Base-by-base conservation (phyloP, 2,797 vertebrate genomes). In the Lateolabrax maculatus region DNA sequence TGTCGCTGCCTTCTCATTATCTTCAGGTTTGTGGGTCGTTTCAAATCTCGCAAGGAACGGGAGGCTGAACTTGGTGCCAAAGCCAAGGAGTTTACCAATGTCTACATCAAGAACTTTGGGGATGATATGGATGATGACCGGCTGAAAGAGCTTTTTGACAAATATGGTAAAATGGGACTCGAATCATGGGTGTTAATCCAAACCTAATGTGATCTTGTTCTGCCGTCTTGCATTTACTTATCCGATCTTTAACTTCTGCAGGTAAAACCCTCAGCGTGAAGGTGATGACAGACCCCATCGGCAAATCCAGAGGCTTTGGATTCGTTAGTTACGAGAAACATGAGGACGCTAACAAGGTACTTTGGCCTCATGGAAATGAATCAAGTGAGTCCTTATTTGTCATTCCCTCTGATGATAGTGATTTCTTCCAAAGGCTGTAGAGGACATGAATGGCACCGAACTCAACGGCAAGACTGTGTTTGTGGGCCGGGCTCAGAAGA, bases 61-160 rank as follows among this genome's bases (percentile, higher is more conserved):
- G 98, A 99, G 92, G 98, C 97, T 27, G 98, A 99, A 76, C 92
- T 99, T 52, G 98, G 98, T 34, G 98, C 98, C 89, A 99, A 99
- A 95, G 98, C 98, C 9, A 99, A 99, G 88, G 98, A 99, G 72
- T 99, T 99, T 85, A 99, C 98, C 88, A 99, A 99, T 10, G 98
- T 99, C 78, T 99, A 99, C 90, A 99, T 99, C 85, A 99, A 99
- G 93, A 99, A 99, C 92, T 99, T 99, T 12, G 98, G 98, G 11
- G 98, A 99, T 37, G 98, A 99, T 72, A 97, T 99, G 96, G 95
- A 97, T 57, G 98, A 99, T 29, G 96, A 97, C 23, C 94, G 92
- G 41, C 93, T 99, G 67, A 99, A 98, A 87, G 98, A 98, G 66
- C 89, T 98, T 48, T 99, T 99, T 73, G 96, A 97, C 87, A 98